Evolutionary conservation across 2,888 invertebrate genomes (phyloP), one percentile per base, ranked within the genome.

Genomic region (Thera obeliscata): DNA sequence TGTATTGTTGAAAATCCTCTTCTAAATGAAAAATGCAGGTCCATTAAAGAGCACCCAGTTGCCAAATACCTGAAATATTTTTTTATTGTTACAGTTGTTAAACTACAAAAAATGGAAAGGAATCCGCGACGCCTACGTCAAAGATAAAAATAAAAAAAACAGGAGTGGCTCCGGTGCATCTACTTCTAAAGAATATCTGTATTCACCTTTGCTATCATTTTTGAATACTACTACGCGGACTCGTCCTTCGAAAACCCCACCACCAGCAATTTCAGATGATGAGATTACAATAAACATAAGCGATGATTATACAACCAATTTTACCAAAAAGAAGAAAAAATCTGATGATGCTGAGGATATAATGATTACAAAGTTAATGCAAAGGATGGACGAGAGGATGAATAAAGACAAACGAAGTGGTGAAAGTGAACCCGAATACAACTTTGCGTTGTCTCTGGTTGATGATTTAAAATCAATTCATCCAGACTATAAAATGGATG

Each of bases 131-230:
- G 0, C 1, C 22, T 52, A 52, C 8, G 33, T 7, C 0, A 75
- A 70, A 64, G 67, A 72, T 61, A 71, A 59, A n/a, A 75, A 74
- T 49, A 67, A 75, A 75, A 58, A 58, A 58, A 1, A 0, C 8
- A 22, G 35, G 11, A 58, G 57, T 58, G 57, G 57, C 33, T 72
- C 70, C 55, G 71, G 64, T 41, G 61, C 71, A 72, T 69, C 69
- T 67, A 67, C 67, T 62, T 72, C 71, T 64, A 73, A 70, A 73
- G 71, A 74, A 56, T 75, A 73, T 8, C 58, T 72, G 66, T 73
- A 74, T 74, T 70, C 70, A 54, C 70, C 49, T 69, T 72, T 72
- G 66, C 69, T 74, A 62, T 73, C 73, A 70, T 71, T 74, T 71
- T 73, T 75, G 55, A 73, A 75, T 67, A 61, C 67, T 75, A 71